phyloP scores from a whole-genome alignment of 2,888 invertebrate genomes.

The Ommatoiulus sabulosus region DNA sequence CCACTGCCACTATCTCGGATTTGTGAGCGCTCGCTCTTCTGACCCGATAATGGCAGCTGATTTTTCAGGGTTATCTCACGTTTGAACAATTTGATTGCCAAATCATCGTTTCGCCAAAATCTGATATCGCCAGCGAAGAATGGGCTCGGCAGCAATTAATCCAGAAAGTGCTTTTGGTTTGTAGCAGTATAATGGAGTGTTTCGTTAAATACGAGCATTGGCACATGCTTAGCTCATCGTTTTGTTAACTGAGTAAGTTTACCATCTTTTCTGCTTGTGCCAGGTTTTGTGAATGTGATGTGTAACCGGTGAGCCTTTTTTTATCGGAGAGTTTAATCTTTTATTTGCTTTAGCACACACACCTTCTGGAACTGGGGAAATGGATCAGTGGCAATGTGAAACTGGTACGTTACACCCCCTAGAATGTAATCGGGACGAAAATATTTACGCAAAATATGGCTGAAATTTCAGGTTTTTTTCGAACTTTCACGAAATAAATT shows the following conservation, averaged over 20 bases:
- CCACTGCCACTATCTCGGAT: background rate
- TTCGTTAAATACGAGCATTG: background rate
- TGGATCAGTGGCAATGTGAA: background rate
- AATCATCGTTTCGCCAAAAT: background rate
- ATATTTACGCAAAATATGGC: no score
- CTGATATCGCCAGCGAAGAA: background rate
- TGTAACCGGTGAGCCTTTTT: background rate
- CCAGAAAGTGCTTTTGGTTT: no score
- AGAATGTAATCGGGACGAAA: background rate
- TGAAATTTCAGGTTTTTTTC: no score
- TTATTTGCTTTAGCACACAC: background rate
- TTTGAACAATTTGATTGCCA: background rate
- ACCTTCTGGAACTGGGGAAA: background rate
- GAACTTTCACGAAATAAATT: no score
- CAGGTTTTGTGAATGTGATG: background rate
- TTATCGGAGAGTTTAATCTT: background rate
- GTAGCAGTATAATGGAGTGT: no score
- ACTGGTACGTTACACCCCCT: background rate
- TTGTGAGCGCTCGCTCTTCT: background rate
- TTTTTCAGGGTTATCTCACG: slow-evolving; percentile 20
- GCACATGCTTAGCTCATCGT: background rate
- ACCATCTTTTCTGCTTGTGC: background rate
- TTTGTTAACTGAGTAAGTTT: background rate
- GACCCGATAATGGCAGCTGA: background rate
- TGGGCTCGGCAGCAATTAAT: background rate